A percentile compares a stretch with the other conserved stretches of the same genome.
Conservation (phyloP, 2,888 invertebrate species). For the Piscicola geometra region DNA sequence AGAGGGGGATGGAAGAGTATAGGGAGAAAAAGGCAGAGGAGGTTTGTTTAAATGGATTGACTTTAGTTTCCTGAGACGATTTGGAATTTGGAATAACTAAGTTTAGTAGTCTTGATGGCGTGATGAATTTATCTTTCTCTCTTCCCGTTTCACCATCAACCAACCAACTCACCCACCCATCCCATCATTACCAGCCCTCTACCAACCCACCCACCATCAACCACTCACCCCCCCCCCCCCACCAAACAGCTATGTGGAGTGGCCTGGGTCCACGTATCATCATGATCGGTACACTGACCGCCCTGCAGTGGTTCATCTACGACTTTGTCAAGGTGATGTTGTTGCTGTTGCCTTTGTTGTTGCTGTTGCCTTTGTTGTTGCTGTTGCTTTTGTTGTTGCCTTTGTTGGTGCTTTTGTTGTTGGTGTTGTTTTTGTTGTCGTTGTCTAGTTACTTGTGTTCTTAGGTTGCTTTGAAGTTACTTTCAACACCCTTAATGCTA, state of each 20-base stretch:
- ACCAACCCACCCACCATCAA: background rate
- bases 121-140: too few relatives aligned
- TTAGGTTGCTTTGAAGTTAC: background rate
- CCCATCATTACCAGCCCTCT: background rate
- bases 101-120: too few relatives aligned
- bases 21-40: too few relatives aligned
- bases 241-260: conserved; percentile 68
- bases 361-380: too few relatives aligned
- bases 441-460: too few relatives aligned
- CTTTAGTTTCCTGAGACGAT: too few relatives aligned
- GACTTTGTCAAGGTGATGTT: conserved; percentile 83
- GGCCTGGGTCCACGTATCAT: conserved; percentile 78
- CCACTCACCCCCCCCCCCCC: background rate
- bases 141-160: background rate
- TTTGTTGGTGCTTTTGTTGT: too few relatives aligned
- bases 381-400: too few relatives aligned
- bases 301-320: conserved; percentile 88
- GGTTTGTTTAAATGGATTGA: too few relatives aligned
- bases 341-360: conserved; percentile 34
- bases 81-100: too few relatives aligned
- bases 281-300: conserved; percentile 87
- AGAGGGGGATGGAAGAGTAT: too few relatives aligned
- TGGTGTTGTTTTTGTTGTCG: conserved; percentile 51
- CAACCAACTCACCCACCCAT: background rate
- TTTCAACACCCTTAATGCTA: too few relatives aligned